Conservation (phyloP, 2,888 invertebrate species). For the Criorhina ranunculi region DNA sequence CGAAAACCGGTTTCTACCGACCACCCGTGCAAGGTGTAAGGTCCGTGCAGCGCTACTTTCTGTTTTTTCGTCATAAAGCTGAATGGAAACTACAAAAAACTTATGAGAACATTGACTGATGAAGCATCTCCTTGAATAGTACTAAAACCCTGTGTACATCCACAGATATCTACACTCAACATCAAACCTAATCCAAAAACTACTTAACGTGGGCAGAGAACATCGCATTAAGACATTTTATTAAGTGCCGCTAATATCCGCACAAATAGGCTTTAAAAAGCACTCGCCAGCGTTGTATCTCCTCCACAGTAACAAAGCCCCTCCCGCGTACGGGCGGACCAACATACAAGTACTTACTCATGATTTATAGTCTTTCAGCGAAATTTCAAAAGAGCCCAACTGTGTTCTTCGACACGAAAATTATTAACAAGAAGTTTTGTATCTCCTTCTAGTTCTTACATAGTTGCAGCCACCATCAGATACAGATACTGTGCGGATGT, state of each 20-base stretch:
- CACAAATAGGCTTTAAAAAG: conserved; percentile 43
- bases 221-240: conserved; percentile 25
- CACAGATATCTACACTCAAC: conserved; percentile 1
- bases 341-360: conserved; percentile 19
- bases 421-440: conserved; percentile 16
- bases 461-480: not conserved
- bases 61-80: too few relatives aligned
- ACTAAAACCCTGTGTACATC: too few relatives aligned
- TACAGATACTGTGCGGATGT: not conserved
- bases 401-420: conserved; percentile 25
- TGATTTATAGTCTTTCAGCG: conserved; percentile 63
- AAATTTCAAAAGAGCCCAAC: conserved; percentile 51
- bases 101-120: too few relatives aligned
- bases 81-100: too few relatives aligned
- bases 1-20: too few relatives aligned
- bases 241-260: conserved; percentile 45
- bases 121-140: too few relatives aligned
- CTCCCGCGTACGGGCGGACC: too few relatives aligned
- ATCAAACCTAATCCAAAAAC: too few relatives aligned
- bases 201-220: conserved; percentile 43
- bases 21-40: too few relatives aligned
- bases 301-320: too few relatives aligned
- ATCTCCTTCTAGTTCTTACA: conserved; percentile 20
- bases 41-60: too few relatives aligned
- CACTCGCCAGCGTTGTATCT: not conserved